Evolutionary conservation across 1,140 invertebrate genomes (phyloP).

Genomic region (Rhyacophila brunnea): DNA sequence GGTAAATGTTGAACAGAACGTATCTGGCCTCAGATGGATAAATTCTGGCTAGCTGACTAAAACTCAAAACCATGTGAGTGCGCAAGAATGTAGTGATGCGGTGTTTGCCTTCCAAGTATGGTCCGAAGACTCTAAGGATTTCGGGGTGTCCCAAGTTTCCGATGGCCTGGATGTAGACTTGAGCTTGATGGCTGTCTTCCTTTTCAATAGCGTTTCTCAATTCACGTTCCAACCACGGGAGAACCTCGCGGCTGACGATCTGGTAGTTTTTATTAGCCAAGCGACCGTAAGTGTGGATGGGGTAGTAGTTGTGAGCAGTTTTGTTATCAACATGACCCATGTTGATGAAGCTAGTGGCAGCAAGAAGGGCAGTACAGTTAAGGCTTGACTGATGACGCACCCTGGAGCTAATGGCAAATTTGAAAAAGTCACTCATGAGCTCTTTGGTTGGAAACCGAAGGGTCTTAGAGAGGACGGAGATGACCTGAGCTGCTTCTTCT

Average conservation of each 20-base stretch:
- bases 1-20: conserved; percentile 64
- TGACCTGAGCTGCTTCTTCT: conserved; percentile 56
- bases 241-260: conserved; percentile 55
- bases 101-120: too few species aligned
- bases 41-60: conserved; percentile 51
- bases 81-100: too few species aligned
- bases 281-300: conserved; percentile 60
- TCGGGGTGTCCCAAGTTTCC: too few species aligned
- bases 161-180: too few species aligned
- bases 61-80: conserved; percentile 57
- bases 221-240: conserved; percentile 57
- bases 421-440: conserved; percentile 58
- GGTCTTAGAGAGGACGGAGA: conserved; percentile 52
- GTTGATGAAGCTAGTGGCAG: conserved; percentile 61
- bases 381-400: conserved; percentile 50
- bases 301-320: conserved; percentile 59
- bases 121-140: too few species aligned
- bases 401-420: conserved; percentile 51
- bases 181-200: conserved; percentile 53
- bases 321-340: too few species aligned
- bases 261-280: conserved; percentile 50
- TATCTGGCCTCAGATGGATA: conserved; percentile 54
- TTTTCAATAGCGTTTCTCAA: conserved; percentile 54
- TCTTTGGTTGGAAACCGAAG: conserved; percentile 62
- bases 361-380: conserved; percentile 55